phyloP scores from a whole-genome alignment of 2,797 vertebrate genomes.

The Thaleichthys pacificus region DNA sequence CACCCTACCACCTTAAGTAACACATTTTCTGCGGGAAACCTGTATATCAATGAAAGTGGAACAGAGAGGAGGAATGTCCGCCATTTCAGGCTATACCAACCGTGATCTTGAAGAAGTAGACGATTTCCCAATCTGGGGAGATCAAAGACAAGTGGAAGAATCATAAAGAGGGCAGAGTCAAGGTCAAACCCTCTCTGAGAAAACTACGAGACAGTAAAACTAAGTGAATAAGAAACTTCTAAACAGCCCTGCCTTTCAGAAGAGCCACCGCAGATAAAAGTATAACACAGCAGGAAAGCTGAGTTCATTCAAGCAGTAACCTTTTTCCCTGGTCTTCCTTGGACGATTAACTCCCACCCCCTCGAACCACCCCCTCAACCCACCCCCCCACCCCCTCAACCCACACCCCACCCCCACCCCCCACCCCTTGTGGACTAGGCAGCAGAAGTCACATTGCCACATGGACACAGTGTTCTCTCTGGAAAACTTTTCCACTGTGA shows the following conservation, averaged over 20 bases:
- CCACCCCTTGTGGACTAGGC: conserved; percentile 2
- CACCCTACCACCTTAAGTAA: too few relatives aligned
- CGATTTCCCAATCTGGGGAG: conserved; percentile 43
- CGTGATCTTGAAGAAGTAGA: conserved; percentile 47
- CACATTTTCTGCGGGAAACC: too few relatives aligned
- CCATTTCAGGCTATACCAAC: conserved; percentile 42
- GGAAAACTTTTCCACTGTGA: conserved; percentile 59
- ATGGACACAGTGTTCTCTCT: conserved; percentile 38
- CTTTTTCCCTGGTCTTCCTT: conserved; percentile 12
- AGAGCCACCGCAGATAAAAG: conserved; percentile 34
- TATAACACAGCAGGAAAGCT: conserved; percentile 32
- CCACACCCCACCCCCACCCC: conserved; percentile 6
- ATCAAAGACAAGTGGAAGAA: conserved; percentile 47
- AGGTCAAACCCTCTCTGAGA: conserved; percentile 35
- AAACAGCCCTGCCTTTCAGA: conserved; percentile 17
- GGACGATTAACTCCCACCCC: conserved; percentile 32
- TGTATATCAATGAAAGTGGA: conserved; percentile 20
- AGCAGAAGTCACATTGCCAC: conserved; percentile 45
- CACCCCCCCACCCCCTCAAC: conserved; percentile 17
- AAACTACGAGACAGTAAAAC: conserved; percentile 39
- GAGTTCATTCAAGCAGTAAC: conserved; percentile 8
- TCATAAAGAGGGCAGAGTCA: conserved; percentile 27
- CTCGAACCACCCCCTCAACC: conserved; percentile 18
- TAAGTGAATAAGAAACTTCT: conserved; percentile 40
- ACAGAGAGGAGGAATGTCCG: conserved; percentile 31